Conservation (phyloP, 2,113 vertebrate genomes). For the Athene cunicularia region DNA sequence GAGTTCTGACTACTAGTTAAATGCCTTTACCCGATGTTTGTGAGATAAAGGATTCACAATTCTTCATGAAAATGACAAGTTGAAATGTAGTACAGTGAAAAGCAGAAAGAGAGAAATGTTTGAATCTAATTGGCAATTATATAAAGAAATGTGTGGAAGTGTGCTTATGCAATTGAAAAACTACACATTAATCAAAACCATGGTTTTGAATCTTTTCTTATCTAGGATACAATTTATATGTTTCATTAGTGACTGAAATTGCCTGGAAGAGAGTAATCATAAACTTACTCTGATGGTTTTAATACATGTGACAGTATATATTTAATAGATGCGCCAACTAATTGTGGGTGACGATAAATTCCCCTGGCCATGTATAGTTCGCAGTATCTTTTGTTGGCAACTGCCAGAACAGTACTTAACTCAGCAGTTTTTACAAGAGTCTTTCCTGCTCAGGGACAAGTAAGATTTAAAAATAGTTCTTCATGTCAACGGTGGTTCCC, state of each 20-base stretch:
- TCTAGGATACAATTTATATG: background rate
- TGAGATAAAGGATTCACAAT: background rate
- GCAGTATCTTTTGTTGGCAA: background rate
- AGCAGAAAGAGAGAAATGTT: background rate
- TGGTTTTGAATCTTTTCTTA: background rate
- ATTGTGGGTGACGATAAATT: background rate
- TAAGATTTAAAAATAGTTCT: slow-evolving; percentile 34
- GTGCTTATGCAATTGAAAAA: background rate
- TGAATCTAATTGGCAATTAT: background rate
- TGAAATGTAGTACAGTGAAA: background rate
- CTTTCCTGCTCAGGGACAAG: background rate
- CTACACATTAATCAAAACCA: background rate
- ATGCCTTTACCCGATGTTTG: background rate
- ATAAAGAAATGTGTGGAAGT: background rate
- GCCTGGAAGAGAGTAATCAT: background rate
- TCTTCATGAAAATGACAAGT: background rate
- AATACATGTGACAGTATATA: background rate
- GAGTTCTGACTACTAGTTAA: background rate
- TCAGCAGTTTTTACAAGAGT: background rate
- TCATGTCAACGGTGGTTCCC: slow-evolving; percentile 2
- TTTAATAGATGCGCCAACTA: background rate
- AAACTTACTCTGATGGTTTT: background rate
- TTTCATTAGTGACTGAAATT: background rate
- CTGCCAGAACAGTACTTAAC: background rate
- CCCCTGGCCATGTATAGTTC: background rate